Evolutionary conservation across 2,113 vertebrate genomes (phyloP).

Genomic region (Calidris pugnax): DNA sequence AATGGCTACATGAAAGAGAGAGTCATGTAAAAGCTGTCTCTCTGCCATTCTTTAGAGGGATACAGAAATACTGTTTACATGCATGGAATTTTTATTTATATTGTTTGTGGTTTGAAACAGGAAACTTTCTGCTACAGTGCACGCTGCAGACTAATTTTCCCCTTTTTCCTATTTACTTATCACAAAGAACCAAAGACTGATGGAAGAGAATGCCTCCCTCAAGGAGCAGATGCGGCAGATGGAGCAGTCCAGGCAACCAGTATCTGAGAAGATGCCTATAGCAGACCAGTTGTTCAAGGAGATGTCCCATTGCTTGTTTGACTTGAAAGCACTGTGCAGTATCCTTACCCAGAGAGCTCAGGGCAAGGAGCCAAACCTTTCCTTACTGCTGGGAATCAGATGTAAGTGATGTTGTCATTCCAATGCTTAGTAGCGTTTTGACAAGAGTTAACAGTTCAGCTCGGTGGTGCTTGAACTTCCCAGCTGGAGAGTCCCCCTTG

Average conservation of each 20-base stretch:
- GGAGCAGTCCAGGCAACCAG: slow-evolving; percentile 59
- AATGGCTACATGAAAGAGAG: background rate
- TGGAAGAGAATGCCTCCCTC: slow-evolving; percentile 69
- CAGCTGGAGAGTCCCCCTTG: background rate
- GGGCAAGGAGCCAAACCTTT: slow-evolving; percentile 93
- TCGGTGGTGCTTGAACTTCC: background rate
- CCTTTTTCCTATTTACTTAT: background rate
- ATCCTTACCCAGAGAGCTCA: slow-evolving; percentile 91
- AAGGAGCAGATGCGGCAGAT: slow-evolving; percentile 58
- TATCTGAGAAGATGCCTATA: slow-evolving; percentile 75
- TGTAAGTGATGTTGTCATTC: slow-evolving; percentile 78
- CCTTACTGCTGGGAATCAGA: slow-evolving; percentile 90
- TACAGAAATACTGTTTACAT: background rate
- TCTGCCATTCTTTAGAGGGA: background rate
- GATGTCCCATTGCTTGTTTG: slow-evolving; percentile 91
- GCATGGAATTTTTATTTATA: background rate
- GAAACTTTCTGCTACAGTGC: background rate
- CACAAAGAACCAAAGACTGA: slow-evolving; percentile 77
- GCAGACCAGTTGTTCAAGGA: slow-evolving; percentile 87
- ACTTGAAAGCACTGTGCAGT: slow-evolving; percentile 92
- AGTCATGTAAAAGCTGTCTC: background rate
- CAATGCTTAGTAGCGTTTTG: background rate
- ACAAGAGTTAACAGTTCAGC: background rate
- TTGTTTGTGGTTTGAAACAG: background rate
- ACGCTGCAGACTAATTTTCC: background rate